Evolutionary conservation across 2,113 vertebrate genomes (phyloP).

Genomic region (Sporophila hypoxantha): DNA sequence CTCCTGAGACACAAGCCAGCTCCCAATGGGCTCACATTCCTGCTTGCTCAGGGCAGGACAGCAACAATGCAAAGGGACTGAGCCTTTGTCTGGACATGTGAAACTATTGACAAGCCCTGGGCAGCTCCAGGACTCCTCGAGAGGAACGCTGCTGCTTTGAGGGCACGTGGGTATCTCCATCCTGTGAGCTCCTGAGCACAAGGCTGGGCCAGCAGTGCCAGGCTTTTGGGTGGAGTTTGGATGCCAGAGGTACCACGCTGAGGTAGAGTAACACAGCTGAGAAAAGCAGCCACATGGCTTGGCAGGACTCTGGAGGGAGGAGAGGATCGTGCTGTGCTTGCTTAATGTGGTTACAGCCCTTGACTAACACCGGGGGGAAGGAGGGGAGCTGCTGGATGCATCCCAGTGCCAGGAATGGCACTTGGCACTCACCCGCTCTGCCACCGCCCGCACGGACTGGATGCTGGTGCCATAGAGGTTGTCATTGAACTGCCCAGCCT

Average conservation of each 20-base stretch:
- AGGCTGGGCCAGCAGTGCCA: not conserved
- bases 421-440: conserved; percentile 81
- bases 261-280: not conserved
- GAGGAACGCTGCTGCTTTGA: not conserved
- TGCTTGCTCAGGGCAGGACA: not conserved
- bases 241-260: not conserved
- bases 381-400: not conserved
- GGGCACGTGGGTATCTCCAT: not conserved
- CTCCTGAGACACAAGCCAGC: not conserved
- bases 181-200: not conserved
- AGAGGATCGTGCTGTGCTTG: accelerated
- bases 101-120: not conserved
- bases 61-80: not conserved
- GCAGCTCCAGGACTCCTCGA: not conserved
- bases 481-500: conserved; percentile 97
- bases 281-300: not conserved
- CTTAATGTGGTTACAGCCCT: not conserved
- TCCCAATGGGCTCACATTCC: not conserved
- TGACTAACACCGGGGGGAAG: not conserved
- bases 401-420: accelerated
- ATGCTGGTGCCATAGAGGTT: conserved; percentile 97
- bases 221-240: not conserved
- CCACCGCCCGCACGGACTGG: conserved; percentile 93
- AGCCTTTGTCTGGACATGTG: not conserved
- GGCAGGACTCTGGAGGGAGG: not conserved